Conservation (phyloP, 2,888 invertebrate genomes). For the Aphidius colemani region DNA sequence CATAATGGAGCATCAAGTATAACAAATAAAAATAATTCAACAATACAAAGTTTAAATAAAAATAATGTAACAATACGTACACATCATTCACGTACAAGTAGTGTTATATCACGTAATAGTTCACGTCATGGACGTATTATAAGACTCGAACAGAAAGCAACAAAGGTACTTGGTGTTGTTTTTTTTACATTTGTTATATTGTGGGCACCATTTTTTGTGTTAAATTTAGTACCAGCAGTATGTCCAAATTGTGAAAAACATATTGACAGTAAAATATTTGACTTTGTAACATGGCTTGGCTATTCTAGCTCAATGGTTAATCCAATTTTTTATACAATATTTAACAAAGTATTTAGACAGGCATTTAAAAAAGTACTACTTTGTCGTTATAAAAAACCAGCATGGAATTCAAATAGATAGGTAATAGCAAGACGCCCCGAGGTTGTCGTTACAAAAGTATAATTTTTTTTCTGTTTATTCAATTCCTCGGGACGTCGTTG, state of each 20-base stretch:
- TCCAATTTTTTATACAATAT: slow-evolving; percentile 94
- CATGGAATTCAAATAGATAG: slow-evolving; percentile 66
- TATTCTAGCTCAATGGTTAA: slow-evolving; percentile 95
- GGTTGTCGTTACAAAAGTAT: slow-evolving; percentile 44
- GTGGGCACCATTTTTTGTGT: slow-evolving; percentile 95
- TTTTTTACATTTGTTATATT: slow-evolving; percentile 93
- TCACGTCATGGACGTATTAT: slow-evolving; percentile 84
- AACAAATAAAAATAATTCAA: slow-evolving; percentile 59
- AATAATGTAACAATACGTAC: slow-evolving; percentile 67
- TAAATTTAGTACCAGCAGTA: slow-evolving; percentile 83
- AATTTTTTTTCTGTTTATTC: slow-evolving; percentile 11
- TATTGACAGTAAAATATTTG: slow-evolving; percentile 79
- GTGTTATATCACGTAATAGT: slow-evolving; percentile 80
- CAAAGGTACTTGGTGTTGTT: slow-evolving; percentile 91
- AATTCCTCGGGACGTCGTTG: background rate
- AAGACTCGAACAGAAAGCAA: slow-evolving; percentile 92
- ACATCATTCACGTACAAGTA: slow-evolving; percentile 80
- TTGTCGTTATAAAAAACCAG: slow-evolving; percentile 72
- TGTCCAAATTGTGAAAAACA: slow-evolving; percentile 80
- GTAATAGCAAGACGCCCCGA: slow-evolving; percentile 43
- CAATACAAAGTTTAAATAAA: slow-evolving; percentile 64
- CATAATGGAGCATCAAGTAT: slow-evolving; percentile 56
- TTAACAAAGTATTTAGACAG: slow-evolving; percentile 91
- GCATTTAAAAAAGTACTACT: slow-evolving; percentile 85
- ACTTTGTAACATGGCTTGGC: slow-evolving; percentile 89